Evolutionary conservation across 92 coral and sea anemone genomes (phyloP), one percentile per base, ranked within the genome.

Genomic region (Bergia sp.): DNA sequence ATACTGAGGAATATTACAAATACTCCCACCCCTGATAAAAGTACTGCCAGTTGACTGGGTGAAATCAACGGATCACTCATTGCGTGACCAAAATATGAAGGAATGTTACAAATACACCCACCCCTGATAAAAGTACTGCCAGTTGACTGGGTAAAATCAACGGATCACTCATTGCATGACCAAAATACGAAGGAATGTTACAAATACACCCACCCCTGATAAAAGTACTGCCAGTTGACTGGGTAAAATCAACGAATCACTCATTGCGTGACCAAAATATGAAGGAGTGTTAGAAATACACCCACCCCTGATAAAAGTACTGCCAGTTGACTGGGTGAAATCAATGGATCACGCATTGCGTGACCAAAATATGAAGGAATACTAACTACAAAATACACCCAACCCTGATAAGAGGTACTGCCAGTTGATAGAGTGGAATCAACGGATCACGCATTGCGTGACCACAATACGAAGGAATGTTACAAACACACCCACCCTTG

Each of bases 241-340:
- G 20, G 37, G 86, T 41, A 39, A 76, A 82, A 39, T 42, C 86
- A 39, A 29, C 50, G 7, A 5, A 45, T 5, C 6, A 5, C 50
- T 7, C 36, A 65, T 65, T 38, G 29, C 21, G 47, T 9, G 37
- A 41, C 5, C 10, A 77, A 21, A 77, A 44, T 16, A 21, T 0
- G 41, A 36, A 37, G 15, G 39, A 67, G 9, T 5, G n/a, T n/a
- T 36, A 67, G 7, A 37, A 13, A 20, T 41, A n/a, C 80, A 82
- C 86, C 41, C 61, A 82, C 86, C 86, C 7, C 42, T 69, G 8
- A 21, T 9, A 71, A 57, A 45, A 66, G 44, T 29, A 7, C 65
- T 47, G 44, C 78, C 78, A n/a, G 78, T 72, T 20, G 87, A 84
- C 45, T 1, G 13, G 41, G 87, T 45, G 65, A 79, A 84, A 21